Percentiles rank a stretch among this genome's conserved stretches.
These are phyloP conservation scores for Onychomys torridus DNA, from an alignment of 2,797 vertebrate genomes.

Conservation along the genomic window DNA sequence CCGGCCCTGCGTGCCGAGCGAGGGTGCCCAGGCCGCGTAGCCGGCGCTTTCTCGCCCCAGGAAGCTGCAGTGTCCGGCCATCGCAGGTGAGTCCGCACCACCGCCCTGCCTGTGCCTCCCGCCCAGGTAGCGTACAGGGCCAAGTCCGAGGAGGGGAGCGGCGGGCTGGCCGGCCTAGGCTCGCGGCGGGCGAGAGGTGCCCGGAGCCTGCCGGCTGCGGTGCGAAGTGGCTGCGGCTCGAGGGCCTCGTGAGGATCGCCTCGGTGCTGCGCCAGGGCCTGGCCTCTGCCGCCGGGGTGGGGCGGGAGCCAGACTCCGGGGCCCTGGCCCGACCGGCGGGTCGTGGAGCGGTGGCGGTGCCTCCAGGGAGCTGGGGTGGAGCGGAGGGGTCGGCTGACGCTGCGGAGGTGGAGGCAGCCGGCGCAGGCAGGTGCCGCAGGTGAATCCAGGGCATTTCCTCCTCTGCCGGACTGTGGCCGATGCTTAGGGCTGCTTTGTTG, in stretches of 20 bases:
- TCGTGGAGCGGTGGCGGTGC: background rate
- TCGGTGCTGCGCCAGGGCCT: background rate
- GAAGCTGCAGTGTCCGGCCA: background rate
- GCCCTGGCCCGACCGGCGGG: background rate
- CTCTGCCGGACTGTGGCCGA: background rate
- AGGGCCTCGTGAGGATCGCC: constrained; percentile 31
- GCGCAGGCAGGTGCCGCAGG: constrained; percentile 70
- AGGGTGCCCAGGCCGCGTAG: constrained; percentile 65
- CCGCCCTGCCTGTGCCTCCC: background rate
- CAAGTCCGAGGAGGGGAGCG: background rate
- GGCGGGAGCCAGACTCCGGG: background rate
- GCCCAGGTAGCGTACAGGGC: background rate
- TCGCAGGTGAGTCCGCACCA: constrained; percentile 72
- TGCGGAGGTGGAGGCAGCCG: background rate
- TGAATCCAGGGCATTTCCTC: constrained; percentile 53
- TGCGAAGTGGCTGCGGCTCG: background rate
- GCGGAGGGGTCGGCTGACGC: background rate
- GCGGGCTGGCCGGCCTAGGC: background rate
- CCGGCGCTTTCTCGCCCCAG: constrained; percentile 57
- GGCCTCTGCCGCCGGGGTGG: background rate
- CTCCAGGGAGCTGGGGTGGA: background rate
- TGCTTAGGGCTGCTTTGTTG: constrained; percentile 36
- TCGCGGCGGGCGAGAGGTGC: constrained; percentile 45
- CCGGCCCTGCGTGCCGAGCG: background rate
- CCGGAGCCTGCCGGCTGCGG: background rate